Evolutionary conservation across 2,888 invertebrate species (phyloP).

Genomic region (Phortica magna): DNA sequence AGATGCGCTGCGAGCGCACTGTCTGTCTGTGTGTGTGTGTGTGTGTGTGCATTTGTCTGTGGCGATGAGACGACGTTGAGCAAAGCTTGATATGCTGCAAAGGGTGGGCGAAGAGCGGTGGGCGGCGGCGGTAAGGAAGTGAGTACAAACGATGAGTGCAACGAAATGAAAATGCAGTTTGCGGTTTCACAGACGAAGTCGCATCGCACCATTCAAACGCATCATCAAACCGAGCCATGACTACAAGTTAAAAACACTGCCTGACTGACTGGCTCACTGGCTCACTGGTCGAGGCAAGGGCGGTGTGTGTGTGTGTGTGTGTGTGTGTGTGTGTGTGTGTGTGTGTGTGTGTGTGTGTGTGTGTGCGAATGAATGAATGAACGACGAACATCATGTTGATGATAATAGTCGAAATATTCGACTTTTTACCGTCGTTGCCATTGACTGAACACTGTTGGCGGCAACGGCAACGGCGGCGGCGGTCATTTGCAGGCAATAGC

Average conservation of each 20-base stretch:
- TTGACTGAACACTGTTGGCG: too few species aligned
- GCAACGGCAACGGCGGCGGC: too few species aligned
- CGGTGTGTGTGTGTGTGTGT: too few species aligned
- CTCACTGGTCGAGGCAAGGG: neutral
- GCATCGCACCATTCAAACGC: neutral
- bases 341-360: too few species aligned
- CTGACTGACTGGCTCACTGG: neutral
- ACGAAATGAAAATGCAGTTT: constrained; percentile 35
- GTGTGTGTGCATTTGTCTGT: too few species aligned
- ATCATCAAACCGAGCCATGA: neutral
- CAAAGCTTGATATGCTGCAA: neutral
- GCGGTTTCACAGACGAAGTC: constrained; percentile 2
- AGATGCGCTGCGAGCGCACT: constrained; percentile 18
- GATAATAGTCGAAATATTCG: constrained; percentile 12
- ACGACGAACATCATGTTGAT: constrained; percentile 18
- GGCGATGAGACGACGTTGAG: neutral
- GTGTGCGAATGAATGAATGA: neutral
- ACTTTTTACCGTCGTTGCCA: neutral
- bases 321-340: too few species aligned
- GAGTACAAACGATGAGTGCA: constrained; percentile 16
- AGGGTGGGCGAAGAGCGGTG: neutral
- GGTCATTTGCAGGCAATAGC: too few species aligned
- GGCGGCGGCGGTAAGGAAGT: neutral
- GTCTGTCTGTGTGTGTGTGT: neutral
- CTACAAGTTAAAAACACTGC: neutral